Evolutionary conservation across 2,113 vertebrate species (phyloP), one percentile per base, ranked within the genome.

Genomic region (Peromyscus californicus): DNA sequence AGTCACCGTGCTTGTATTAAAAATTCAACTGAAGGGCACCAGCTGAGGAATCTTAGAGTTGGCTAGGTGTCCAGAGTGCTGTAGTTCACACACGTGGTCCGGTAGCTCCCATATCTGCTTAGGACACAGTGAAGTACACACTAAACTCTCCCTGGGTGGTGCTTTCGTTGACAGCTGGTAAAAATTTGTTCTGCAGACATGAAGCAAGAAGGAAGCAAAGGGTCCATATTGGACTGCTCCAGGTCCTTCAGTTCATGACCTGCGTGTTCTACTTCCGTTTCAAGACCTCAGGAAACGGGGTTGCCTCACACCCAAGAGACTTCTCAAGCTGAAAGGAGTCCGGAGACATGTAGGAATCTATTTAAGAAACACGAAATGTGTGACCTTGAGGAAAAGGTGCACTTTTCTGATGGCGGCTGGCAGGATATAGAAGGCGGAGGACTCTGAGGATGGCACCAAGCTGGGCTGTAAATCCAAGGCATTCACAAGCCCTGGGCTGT

Each of bases 371-470:
- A 93, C 59, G 89, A 84, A 95, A 61, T 70, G 90, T 75, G 78
- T 97, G 96, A 97, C 95, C 84, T 97, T 95, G 95, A 97, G 91
- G 51, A 65, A 94, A 76, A 96, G 72, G 90, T 90, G 65, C 36
- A 80, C 85, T 84, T 74, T 89, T 65, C 63, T 88, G 82, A 69
- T 42, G 63, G 48, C 65, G 79, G 91, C 94, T 86, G 89, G 89
- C 84, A 84, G 84, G 93, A 95, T 87, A 63, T 3, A 63, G 97
- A 95, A 95, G 86, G 31, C 89, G 74, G 94, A 75, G 7, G 74
- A 93, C 45, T 85, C 86, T 74, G 84, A 87, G 76, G n/a, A 61
- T 85, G 94, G 76, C 54, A 39, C 36, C 75, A 95, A 92, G 84
- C 97, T 85, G 97, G 0, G 86, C 26, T 70, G 59, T 80, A 93